Evolutionary conservation across 2,888 invertebrate genomes (phyloP), one percentile per base, ranked within the genome.

Genomic region (Aphodius granarius): DNA sequence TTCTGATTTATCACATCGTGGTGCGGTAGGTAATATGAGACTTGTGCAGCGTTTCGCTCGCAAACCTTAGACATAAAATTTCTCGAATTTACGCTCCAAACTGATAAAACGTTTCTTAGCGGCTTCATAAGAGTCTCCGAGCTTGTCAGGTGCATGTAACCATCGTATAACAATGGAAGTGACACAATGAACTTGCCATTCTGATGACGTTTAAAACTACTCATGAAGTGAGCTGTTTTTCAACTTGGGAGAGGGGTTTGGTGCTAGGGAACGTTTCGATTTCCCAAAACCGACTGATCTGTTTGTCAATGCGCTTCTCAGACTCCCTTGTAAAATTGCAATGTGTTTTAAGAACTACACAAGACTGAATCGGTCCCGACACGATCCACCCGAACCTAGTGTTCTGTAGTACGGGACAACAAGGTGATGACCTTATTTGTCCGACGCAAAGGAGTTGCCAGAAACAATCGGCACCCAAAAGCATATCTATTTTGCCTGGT

Each of bases 361-460:
- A 68, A 20, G 22, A 16, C 5, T 16, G 15, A 18, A 74, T 64
- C 6, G 71, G 64, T 21, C 71, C 71, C n/a, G 74, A 71, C 16
- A 74, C 21, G 15, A 74, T 63, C 74, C 71, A 74, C 16, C 74
- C 71, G 5, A 71, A 74, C 15, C 16, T 4, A 1, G 74, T 74
- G 9, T 74, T 74, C 19, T 74, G 74, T 68, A 70, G 21, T 18
- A 74, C 63, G 17, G 70, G 74, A 62, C 68, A 43, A 5, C 13
- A 5, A 21, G 19, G n/a, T 18, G 62, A 22, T 43, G 43, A 23
- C 13, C 18, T 18, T n/a, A 74, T 21, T 71, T 64, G 74, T 15
- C 71, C 73, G 22, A 73, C 65, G 66, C 66, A 66, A 20, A 66
- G 21, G 5, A 66, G 19, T 5, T 19, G 19, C 68, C 21, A 68